Base-by-base conservation (phyloP, 2,113 vertebrate species). In the Poeciliopsis occidentalis region DNA sequence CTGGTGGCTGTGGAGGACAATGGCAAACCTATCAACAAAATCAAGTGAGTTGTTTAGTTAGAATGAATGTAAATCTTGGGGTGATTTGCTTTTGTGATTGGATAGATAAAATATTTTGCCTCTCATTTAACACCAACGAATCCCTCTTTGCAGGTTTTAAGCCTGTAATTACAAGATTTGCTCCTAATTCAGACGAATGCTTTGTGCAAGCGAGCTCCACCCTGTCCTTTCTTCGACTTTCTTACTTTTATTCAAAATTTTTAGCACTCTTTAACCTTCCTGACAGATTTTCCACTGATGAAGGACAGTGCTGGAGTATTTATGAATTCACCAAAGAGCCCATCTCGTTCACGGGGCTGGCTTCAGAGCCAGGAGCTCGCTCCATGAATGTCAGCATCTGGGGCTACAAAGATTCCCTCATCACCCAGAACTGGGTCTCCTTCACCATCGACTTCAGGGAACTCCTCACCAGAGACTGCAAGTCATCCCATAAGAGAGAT, bases 321-420 rank as follows among this genome's bases (percentile, higher is more conserved):
- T 95, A 97, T 76, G 73, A 12, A 0, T 99, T 99, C 91, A 94
- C 95, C 15, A 29, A 80, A 1, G 95, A 97, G 0, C 95, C 96
- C 22, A 91, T 99, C 71, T 94, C 90, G 88, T 98, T 99, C 67
- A 97, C 97, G 0, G 97, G 97, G 1, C 88, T 99, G 60, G 97
- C 97, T 0, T 97, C 97, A 0, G 97, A 99, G 80, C 97, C 97
- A 0, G 97, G 97, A 0, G 97, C 97, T 0, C 95, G 93, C 19
- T 98, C 97, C 54, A 96, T 98, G 95, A 98, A 96, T 7, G 94
- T 98, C 90, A 99, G 96, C 80, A 75, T 99, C 71, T 98, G 97
- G 97, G 97, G 97, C 24, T 99, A 96, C 94, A 87, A 88, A 12
- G 94, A 95, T 1, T 81, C 80, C 11, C 44, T 95, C 31, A 60